These are phyloP conservation scores for Cinclus cinclus DNA, from an alignment of 2,113 vertebrate genomes.

Conservation along the genomic window DNA sequence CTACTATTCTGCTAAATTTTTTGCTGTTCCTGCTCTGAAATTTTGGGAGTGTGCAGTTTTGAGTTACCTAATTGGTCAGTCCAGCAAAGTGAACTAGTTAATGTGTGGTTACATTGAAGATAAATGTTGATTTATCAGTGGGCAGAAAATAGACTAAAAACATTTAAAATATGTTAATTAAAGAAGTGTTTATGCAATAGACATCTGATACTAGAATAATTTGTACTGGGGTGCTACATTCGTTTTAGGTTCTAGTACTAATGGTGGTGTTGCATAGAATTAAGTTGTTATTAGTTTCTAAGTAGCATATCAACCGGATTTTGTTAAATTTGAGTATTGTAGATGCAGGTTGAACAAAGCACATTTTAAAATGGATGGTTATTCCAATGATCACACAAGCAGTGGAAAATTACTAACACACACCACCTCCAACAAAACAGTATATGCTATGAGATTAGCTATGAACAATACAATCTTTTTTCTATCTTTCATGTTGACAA, in stretches of 20 bases:
- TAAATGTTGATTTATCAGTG: neutral
- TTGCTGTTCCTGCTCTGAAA: neutral
- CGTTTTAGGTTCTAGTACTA: neutral
- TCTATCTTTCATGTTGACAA: neutral
- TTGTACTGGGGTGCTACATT: neutral
- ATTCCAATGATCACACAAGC: neutral
- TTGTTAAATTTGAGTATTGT: neutral
- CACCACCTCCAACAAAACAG: neutral
- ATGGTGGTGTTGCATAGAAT: neutral
- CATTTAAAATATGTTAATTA: neutral
- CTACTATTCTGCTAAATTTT: neutral
- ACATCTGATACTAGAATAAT: neutral
- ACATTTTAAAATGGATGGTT: neutral
- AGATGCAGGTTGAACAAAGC: neutral
- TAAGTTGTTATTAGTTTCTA: neutral
- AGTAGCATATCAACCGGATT: neutral
- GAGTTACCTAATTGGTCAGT: neutral
- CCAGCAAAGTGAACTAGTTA: neutral
- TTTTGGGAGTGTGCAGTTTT: neutral
- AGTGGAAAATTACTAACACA: neutral
- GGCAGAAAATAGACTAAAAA: neutral
- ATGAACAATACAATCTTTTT: neutral
- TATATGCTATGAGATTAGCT: neutral
- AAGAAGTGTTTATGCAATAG: neutral
- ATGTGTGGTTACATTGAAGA: neutral